A percentile compares a stretch with the other conserved stretches of the same genome.
Conservation (phyloP, 2,888 invertebrate genomes). For the Trichogramma evanescens region DNA sequence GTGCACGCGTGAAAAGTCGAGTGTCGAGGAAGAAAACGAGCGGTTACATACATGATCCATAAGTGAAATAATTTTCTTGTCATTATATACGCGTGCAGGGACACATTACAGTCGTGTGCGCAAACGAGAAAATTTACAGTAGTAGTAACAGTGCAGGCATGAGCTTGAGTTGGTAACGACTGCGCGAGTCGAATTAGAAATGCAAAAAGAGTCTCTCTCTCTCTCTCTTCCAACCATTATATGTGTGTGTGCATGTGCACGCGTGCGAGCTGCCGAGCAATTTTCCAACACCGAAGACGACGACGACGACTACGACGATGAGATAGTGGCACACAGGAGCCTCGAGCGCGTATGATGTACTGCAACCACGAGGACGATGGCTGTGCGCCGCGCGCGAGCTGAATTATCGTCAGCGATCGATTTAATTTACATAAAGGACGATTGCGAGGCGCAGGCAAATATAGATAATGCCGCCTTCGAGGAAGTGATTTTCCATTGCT, state of each 20-base stretch:
- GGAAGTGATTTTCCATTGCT: conserved; percentile 17
- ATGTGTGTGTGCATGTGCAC: no score
- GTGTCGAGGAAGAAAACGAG: no score
- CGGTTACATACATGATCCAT: no score
- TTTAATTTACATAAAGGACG: conserved; percentile 26
- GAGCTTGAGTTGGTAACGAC: background rate
- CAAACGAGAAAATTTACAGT: no score
- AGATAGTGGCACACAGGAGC: background rate
- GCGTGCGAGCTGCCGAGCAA: no score
- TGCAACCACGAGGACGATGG: background rate
- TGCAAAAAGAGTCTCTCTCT: conserved; percentile 23
- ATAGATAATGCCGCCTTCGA: conserved; percentile 15
- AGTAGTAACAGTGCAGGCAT: no score
- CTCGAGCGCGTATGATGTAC: background rate
- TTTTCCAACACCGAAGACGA: background rate
- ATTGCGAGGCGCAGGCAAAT: conserved; percentile 8
- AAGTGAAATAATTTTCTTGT: no score
- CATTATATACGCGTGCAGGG: no score
- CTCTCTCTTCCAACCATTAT: background rate
- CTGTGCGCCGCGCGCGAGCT: background rate
- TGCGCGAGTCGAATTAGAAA: conserved; percentile 23
- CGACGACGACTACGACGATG: background rate
- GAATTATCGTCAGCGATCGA: conserved; percentile 25
- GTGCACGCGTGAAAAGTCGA: no score
- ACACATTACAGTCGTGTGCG: no score